Evolutionary conservation across 2,797 vertebrate genomes (phyloP).

Genomic region (Mastacembelus armatus): DNA sequence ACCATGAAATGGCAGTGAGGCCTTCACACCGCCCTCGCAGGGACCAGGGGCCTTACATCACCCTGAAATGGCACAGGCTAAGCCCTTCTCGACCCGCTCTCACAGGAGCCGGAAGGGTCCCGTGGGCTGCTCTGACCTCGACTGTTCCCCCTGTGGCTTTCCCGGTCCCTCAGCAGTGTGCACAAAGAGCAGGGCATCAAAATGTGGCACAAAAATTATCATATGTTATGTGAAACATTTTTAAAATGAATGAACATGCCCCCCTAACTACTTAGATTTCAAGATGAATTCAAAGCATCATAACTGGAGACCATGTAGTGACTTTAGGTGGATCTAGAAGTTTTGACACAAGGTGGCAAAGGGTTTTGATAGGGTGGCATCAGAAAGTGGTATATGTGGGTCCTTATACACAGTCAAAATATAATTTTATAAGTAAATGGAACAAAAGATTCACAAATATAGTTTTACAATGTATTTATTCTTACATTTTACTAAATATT

Average conservation of each 20-base stretch:
- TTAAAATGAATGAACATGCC: neutral
- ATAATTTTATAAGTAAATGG: no score
- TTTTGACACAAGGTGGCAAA: no score
- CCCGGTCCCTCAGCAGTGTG: slow-evolving; percentile 18
- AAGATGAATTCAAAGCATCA: neutral
- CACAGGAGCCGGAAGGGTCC: slow-evolving; percentile 29
- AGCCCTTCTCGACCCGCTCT: slow-evolving; percentile 12
- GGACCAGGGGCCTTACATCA: slow-evolving; percentile 63
- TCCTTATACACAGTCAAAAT: no score
- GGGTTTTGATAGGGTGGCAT: no score
- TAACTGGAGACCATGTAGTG: no score
- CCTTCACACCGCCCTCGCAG: slow-evolving; percentile 62
- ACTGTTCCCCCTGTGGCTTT: slow-evolving; percentile 17
- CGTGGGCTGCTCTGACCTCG: slow-evolving; percentile 49
- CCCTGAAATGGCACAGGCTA: slow-evolving; percentile 67
- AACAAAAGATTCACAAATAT: no score
- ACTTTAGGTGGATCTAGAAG: no score
- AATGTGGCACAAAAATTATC: neutral
- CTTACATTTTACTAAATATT: no score
- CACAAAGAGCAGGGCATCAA: slow-evolving; percentile 19
- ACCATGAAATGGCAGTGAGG: slow-evolving; percentile 80
- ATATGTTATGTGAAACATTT: slow-evolving; percentile 11
- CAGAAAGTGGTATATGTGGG: no score
- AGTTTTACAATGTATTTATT: no score
- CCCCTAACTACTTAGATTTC: neutral